phyloP scores from a whole-genome alignment of 2,888 invertebrate genomes.

The Eretmocerus hayati region DNA sequence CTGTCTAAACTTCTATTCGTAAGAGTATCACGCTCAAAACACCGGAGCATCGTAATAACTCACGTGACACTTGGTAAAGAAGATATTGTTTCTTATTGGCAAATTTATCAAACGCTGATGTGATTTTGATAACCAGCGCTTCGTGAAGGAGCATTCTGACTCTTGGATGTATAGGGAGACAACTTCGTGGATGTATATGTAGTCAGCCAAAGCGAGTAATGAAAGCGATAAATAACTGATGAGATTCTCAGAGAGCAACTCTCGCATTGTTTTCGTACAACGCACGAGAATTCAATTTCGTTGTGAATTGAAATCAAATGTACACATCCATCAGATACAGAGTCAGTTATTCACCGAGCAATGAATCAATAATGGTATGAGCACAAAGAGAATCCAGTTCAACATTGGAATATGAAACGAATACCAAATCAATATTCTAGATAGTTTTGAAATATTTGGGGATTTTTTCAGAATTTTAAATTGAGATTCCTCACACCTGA shows the following conservation, averaged over 20 bases:
- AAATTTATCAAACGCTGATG: conserved; percentile 32
- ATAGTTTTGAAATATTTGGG: too few relatives aligned
- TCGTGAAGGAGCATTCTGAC: conserved; percentile 28
- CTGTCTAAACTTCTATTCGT: too few relatives aligned
- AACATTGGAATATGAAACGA: too few relatives aligned
- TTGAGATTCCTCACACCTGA: too few relatives aligned
- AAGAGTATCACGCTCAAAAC: too few relatives aligned
- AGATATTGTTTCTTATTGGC: background rate
- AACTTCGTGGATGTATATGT: background rate
- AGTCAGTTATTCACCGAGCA: too few relatives aligned
- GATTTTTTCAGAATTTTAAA: too few relatives aligned
- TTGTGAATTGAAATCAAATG: background rate
- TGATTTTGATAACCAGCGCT: conserved; percentile 33
- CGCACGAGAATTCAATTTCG: conserved; percentile 37
- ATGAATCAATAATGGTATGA: too few relatives aligned
- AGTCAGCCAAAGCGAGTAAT: conserved; percentile 19
- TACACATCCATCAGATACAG: too few relatives aligned
- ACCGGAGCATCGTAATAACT: conserved; percentile 43
- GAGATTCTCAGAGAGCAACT: conserved; percentile 29
- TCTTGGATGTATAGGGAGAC: conserved; percentile 15
- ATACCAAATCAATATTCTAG: too few relatives aligned
- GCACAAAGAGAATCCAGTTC: too few relatives aligned
- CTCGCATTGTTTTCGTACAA: conserved; percentile 3
- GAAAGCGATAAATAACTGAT: conserved; percentile 44
- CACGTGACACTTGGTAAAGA: conserved; percentile 36